Conservation (phyloP, 2,888 invertebrate genomes). For the Microchrysa polita region DNA sequence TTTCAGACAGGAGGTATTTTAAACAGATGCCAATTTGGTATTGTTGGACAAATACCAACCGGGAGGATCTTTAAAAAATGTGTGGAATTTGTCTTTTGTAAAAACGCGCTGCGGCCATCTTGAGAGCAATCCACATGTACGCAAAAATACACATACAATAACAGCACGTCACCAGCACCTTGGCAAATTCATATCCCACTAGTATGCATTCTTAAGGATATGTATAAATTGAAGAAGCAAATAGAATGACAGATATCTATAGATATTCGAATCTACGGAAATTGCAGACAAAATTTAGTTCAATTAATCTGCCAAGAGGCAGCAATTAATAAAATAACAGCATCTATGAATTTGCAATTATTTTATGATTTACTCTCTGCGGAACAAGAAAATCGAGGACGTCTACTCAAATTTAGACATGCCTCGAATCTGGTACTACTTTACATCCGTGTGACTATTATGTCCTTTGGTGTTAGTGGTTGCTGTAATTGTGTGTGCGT, state of each 20-base stretch:
- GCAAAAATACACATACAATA: slow-evolving; percentile 39
- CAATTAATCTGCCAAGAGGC: too few species aligned
- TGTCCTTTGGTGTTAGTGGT: slow-evolving; percentile 26
- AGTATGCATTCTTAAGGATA: not conserved
- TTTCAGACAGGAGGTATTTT: too few species aligned
- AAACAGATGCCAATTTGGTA: too few species aligned
- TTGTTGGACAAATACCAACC: too few species aligned
- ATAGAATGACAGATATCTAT: too few species aligned
- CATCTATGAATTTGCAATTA: not conserved
- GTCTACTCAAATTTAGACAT: not conserved
- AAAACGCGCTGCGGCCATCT: slow-evolving; percentile 53
- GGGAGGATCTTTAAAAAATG: not conserved
- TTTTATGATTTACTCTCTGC: too few species aligned
- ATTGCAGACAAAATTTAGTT: too few species aligned
- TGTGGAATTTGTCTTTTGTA: slow-evolving; percentile 45
- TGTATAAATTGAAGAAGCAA: too few species aligned
- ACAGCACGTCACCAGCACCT: slow-evolving; percentile 11
- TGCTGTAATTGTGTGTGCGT: slow-evolving; percentile 33
- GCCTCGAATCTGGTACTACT: not conserved
- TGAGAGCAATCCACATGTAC: slow-evolving; percentile 49
- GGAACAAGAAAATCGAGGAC: not conserved
- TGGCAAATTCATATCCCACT: not conserved
- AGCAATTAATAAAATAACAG: too few species aligned
- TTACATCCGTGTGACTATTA: not conserved
- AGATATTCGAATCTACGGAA: too few species aligned